phyloP scores from a whole-genome alignment of 2,888 invertebrate species.

The Ceraclea dissimilis region DNA sequence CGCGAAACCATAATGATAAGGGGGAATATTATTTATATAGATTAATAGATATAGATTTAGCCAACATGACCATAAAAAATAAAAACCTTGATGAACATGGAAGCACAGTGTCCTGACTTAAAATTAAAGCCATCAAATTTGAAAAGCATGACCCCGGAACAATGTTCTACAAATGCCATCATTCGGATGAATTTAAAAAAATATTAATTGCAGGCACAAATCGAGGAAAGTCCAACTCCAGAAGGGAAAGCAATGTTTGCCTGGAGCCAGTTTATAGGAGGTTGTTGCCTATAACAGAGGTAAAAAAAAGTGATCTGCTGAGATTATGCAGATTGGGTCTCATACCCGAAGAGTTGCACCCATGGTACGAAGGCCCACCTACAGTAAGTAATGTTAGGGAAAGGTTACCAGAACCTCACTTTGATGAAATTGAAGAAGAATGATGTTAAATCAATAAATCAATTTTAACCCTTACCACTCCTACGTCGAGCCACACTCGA shows the following conservation, averaged over 20 bases:
- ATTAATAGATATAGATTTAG: neutral
- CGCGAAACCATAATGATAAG: neutral
- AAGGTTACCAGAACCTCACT: neutral
- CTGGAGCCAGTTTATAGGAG: neutral
- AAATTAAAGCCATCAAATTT: neutral
- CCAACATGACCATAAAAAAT: no score
- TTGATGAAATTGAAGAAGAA: no score
- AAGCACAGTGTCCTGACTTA: neutral
- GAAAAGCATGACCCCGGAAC: neutral
- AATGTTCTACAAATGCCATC: neutral
- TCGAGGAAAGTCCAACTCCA: neutral
- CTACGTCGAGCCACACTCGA: no score
- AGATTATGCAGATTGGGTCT: neutral
- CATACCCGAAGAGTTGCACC: conserved; percentile 1
- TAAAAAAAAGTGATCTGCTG: neutral
- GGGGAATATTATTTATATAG: neutral
- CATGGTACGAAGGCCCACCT: neutral
- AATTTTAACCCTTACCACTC: no score
- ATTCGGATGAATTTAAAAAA: neutral
- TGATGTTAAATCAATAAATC: no score
- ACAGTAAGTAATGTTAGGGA: neutral
- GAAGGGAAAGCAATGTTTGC: neutral
- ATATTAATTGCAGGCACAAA: neutral
- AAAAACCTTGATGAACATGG: no score
- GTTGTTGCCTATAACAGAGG: neutral